phyloP scores from a whole-genome alignment of 2,113 vertebrate species.

The Polypterus senegalus region DNA sequence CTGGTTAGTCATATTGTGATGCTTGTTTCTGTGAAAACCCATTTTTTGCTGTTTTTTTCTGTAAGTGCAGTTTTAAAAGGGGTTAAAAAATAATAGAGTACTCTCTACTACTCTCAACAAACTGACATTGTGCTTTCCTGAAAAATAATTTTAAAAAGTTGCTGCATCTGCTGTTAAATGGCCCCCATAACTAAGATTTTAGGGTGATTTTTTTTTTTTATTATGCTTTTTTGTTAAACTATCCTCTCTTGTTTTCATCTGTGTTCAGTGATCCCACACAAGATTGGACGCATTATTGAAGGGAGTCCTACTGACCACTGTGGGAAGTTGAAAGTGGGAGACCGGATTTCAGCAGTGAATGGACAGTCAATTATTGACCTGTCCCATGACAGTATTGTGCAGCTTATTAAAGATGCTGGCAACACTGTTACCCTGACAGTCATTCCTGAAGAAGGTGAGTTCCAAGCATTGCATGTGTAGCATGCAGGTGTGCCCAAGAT shows the following conservation, averaged over 20 bases:
- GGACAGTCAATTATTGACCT: slow-evolving; percentile 79
- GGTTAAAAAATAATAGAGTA: no score
- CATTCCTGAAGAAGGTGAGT: slow-evolving; percentile 78
- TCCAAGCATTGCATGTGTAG: neutral
- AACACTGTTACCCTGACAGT: slow-evolving; percentile 79
- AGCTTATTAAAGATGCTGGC: slow-evolving; percentile 93
- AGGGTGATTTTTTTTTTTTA: neutral
- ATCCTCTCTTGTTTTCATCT: neutral
- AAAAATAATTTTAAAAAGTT: no score
- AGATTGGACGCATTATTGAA: slow-evolving; percentile 91
- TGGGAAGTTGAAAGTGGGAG: slow-evolving; percentile 81
- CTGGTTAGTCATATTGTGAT: no score
- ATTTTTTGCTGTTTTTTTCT: no score
- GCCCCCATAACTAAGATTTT: neutral
- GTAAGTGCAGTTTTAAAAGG: no score
- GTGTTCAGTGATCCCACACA: slow-evolving; percentile 82
- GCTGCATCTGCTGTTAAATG: no score
- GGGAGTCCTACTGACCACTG: slow-evolving; percentile 85
- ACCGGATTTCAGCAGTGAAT: slow-evolving; percentile 89
- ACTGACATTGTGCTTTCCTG: no score
- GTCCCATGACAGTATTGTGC: slow-evolving; percentile 87
- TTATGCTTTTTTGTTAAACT: neutral
- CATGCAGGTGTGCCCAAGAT: no score
- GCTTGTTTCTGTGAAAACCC: no score
- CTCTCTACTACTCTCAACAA: no score